Evolutionary conservation across 2,888 invertebrate species (phyloP), one percentile per base, ranked within the genome.

Genomic region (Willowsia nigromaculata): DNA sequence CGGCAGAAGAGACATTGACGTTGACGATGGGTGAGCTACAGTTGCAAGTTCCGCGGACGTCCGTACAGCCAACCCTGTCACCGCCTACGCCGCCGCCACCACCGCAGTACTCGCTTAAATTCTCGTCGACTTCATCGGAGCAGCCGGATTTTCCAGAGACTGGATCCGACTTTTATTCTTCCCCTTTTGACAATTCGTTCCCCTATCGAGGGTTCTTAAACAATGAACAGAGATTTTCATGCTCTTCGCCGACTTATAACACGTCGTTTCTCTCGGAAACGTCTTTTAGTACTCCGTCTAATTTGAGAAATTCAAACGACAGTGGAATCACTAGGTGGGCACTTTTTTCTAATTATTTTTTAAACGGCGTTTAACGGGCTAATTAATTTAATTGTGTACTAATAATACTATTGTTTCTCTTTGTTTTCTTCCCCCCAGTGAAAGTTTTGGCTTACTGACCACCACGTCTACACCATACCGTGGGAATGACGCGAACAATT

Each of bases 211-310:
- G 89, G 84, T 62, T 84, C 65, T 83, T 86, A 89, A 80, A 40
- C 37, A 89, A 90, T 89, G 91, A 90, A 80, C 81, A 85, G 25
- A 89, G 84, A 7, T 90, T 90, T 80, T 90, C 90, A 9, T 87
- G 88, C 76, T 89, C 90, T 30, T 88, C 91, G 6, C 82, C 89
- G 47, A 81, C 83, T 71, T 88, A 88, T 25, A 85, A 85, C 74
- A 80, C 83, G 59, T 89, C 90, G 40, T 85, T 90, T 71, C 74
- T 90, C 6, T 78, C 90, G 18, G 90, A 90, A 30, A 59, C 80
- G 87, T 85, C 90, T 62, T 90, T 90, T 87, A 85, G 50, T 50
- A 47, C 40, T 47, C 85, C 43, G 50, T 50, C 76, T 76, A 1
- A 27, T 82, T 85, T 89, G 71, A 85, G 81, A 74, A 37, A 56